A percentile compares a stretch with the other conserved stretches of the same genome.
phyloP scores from a whole-genome alignment of 2,888 invertebrate species.

The Leucophora obtusa region DNA sequence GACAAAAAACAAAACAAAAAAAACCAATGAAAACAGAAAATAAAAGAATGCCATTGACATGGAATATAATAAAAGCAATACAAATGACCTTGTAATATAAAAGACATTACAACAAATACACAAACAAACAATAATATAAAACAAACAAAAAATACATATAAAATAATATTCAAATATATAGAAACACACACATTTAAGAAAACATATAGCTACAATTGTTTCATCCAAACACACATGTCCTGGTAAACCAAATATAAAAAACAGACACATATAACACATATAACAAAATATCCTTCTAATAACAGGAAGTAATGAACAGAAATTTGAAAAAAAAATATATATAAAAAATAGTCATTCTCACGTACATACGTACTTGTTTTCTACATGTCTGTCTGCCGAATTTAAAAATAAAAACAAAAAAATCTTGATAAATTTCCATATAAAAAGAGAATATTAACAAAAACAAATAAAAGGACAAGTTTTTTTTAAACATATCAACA shows the following conservation, averaged over 20 bases:
- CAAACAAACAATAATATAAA: slow-evolving; percentile 20
- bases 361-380: background rate
- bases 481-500: background rate
- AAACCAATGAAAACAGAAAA: no score
- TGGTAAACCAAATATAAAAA: slow-evolving; percentile 58
- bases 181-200: slow-evolving; percentile 1
- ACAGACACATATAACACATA: background rate
- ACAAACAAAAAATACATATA: slow-evolving; percentile 35
- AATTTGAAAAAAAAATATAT: slow-evolving; percentile 14
- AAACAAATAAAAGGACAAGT: slow-evolving; percentile 28
- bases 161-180: slow-evolving; percentile 41
- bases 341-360: background rate
- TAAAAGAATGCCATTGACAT: slow-evolving; percentile 62
- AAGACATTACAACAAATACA: slow-evolving; percentile 61
- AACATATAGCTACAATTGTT: slow-evolving; percentile 30
- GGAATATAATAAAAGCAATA: slow-evolving; percentile 71
- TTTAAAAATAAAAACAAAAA: slow-evolving; percentile 57
- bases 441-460: slow-evolving; percentile 47
- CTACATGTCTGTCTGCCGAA: slow-evolving; percentile 30
- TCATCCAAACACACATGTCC: slow-evolving; percentile 47
- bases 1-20: slow-evolving; percentile 5
- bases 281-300: slow-evolving; percentile 16
- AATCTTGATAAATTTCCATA: slow-evolving; percentile 46
- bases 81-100: slow-evolving; percentile 75
- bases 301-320: slow-evolving; percentile 24